Evolutionary conservation across 1,140 invertebrate species (phyloP).

Genomic region (Pseudobourletiella spinata): DNA sequence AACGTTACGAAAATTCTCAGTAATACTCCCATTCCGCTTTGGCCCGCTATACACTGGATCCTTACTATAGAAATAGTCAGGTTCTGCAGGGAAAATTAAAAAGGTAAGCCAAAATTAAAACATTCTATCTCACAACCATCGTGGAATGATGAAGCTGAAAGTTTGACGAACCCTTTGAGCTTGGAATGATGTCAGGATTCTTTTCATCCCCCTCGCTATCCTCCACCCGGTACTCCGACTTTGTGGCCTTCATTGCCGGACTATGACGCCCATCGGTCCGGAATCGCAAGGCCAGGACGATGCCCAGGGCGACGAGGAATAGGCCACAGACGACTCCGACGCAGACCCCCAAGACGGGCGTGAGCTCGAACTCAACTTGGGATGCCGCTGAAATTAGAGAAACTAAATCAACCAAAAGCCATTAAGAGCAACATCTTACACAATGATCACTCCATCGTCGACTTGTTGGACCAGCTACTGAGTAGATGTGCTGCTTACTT

Average conservation of each 20-base stretch:
- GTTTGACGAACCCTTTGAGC: constrained; percentile 78
- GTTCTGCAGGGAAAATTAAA: no score
- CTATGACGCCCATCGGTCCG: constrained; percentile 43
- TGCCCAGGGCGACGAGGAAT: constrained; percentile 56
- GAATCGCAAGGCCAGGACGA: constrained; percentile 59
- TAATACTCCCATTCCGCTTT: constrained; percentile 34
- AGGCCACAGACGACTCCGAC: constrained; percentile 60
- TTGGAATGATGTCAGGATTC: constrained; percentile 74
- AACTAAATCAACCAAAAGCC: constrained; percentile 1
- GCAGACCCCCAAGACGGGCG: constrained; percentile 62
- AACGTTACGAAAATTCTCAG: constrained; percentile 34
- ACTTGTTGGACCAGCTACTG: no score
- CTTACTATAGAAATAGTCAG: constrained; percentile 32
- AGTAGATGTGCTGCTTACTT: no score
- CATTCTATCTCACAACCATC: no score
- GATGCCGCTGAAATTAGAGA: constrained; percentile 27
- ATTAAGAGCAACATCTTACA: no score
- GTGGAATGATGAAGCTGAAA: no score
- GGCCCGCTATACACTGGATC: constrained; percentile 32
- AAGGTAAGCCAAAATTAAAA: no score
- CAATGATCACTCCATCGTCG: no score
- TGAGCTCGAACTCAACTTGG: constrained; percentile 48
- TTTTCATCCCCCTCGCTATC: constrained; percentile 64
- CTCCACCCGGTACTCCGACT: constrained; percentile 48
- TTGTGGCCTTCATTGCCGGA: constrained; percentile 51